Base-by-base conservation (phyloP, 2,888 invertebrate genomes). In the Acanthopleura granulata region DNA sequence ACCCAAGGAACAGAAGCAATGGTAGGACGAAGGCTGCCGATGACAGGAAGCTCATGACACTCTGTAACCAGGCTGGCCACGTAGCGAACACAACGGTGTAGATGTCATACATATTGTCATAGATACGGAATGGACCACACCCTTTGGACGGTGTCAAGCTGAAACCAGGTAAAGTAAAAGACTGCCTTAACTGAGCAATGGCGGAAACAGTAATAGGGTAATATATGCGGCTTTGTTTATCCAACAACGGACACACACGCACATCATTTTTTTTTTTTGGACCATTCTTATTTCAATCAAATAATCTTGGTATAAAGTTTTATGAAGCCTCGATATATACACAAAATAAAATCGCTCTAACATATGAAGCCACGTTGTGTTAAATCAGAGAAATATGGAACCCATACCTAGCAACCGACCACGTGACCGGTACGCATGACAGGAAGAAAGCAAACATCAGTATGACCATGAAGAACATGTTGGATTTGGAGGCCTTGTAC, bases 1-100 rank as follows among this genome's bases (percentile, higher is more conserved):
- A 94, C 94, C 92, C 91, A 4, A 94, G 91, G 78, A 95, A 92
- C n/a, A 94, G 91, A 22, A 88, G 77, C 18, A 86, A 72, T 22
- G 82, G 79, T 18, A 82, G 75, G 9, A 83, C 78, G 70, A 86
- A 82, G 18, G 84, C 84, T 9, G 85, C 78, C 9, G 86, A 87
- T 4, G 82, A 83, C 30, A 85, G 49, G 12, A 86, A 76, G 27
- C 76, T 75, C 70, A 84, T 76, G 40, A 84, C 74, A 1, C 75
- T 74, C 30, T 79, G 73, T 29, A 86, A 76, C 74, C 81, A 75
- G 0, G 62, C 15, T 12, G 86, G 81, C 74, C 84, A 77, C 22
- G 78, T 77, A 15, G 78, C 73, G 9, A 87, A 74, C n/a, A 82
- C 77, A 1, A 79, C 78, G 51, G 80, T 77, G 50, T 88, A 82